A percentile compares a stretch with the other conserved stretches of the same genome.
Conservation (phyloP, 2,888 invertebrate species). For the Drosophila austrosaltans region DNA sequence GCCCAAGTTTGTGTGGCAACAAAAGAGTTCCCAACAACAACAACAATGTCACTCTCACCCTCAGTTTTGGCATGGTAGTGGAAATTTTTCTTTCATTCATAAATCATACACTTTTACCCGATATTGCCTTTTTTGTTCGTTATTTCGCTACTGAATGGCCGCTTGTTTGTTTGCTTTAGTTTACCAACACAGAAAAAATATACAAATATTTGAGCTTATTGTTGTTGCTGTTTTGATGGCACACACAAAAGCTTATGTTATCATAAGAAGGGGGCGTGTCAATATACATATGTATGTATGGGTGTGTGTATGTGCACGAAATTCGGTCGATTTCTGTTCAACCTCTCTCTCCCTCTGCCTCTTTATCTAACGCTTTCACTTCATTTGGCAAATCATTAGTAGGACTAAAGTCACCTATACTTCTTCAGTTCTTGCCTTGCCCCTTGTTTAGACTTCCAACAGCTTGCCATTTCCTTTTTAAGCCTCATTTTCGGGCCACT, state of each 20-base stretch:
- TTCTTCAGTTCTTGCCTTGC: not conserved
- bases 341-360: not conserved
- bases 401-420: not conserved
- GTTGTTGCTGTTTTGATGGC: conserved; percentile 19
- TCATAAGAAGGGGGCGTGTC: conserved; percentile 30
- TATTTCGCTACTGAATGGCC: conserved; percentile 33
- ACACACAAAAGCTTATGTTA: conserved; percentile 62
- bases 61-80: not conserved
- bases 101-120: conserved; percentile 65
- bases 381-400: conserved; percentile 43
- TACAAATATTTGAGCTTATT: conserved; percentile 65
- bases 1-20: conserved; percentile 22
- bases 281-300: not conserved
- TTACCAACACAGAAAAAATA: conserved; percentile 57
- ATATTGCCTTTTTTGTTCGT: conserved; percentile 20
- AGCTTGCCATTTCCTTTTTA: conserved; percentile 33
- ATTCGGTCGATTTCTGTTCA: conserved; percentile 6
- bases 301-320: not conserved
- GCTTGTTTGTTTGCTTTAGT: conserved; percentile 58
- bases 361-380: conserved; percentile 23
- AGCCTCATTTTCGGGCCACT: not conserved
- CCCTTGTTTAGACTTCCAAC: not conserved
- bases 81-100: conserved; percentile 52
- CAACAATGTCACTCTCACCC: conserved; percentile 8
- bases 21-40: conserved; percentile 18